Evolutionary conservation across 92 coral and sea anemone species (phyloP).

Genomic region (Epizoanthus illoricatus): DNA sequence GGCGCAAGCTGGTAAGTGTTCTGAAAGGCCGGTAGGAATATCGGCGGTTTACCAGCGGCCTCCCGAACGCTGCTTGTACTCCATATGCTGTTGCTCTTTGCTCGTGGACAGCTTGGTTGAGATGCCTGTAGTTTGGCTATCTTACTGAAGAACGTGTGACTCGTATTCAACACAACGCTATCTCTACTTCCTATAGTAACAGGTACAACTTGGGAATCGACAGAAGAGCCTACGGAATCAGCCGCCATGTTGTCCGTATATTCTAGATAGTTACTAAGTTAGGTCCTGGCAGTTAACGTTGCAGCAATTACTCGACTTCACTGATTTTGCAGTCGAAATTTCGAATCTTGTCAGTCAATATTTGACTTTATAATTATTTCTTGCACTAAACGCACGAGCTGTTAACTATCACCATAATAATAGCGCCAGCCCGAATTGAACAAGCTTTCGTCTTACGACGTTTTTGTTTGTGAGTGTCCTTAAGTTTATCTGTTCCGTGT

Average conservation of each 20-base stretch:
- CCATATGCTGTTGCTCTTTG: not conserved
- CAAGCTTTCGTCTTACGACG: too few relatives aligned
- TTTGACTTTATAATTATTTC: too few relatives aligned
- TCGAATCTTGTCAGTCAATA: too few relatives aligned
- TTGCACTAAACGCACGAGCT: too few relatives aligned
- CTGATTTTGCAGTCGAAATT: too few relatives aligned
- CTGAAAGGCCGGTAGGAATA: conserved; percentile 18
- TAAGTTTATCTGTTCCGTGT: too few relatives aligned
- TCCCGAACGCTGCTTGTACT: not conserved
- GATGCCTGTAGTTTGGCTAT: not conserved
- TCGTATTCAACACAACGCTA: not conserved
- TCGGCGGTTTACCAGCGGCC: not conserved
- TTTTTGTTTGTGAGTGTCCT: too few relatives aligned
- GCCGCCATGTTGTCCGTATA: not conserved
- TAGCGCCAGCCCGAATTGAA: too few relatives aligned
- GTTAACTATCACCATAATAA: too few relatives aligned
- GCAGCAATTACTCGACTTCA: too few relatives aligned
- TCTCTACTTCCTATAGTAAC: not conserved
- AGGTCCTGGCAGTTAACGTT: too few relatives aligned
- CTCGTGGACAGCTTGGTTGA: not conserved
- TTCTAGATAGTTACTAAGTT: too few relatives aligned
- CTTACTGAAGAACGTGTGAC: not conserved
- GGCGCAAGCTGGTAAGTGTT: conserved; percentile 58
- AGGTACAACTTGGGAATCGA: not conserved
- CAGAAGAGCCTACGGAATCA: not conserved